A percentile compares a stretch with the other conserved stretches of the same genome.
Conservation (phyloP, 2,797 vertebrate genomes). For the Novumbra hubbsi region DNA sequence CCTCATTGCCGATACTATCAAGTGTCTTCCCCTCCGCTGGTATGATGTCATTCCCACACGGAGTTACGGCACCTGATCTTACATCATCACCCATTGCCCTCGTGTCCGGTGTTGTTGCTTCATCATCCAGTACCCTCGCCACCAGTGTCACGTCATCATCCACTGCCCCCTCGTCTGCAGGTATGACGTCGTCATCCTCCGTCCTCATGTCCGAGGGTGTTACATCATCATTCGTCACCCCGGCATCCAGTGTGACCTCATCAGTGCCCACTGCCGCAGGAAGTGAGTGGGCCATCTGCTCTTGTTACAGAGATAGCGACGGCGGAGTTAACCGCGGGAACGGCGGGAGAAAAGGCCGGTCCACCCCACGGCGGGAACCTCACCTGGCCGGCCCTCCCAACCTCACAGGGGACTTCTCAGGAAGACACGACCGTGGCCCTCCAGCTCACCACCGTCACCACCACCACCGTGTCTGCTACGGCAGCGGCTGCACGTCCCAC, state of each 20-base stretch:
- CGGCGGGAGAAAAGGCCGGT: conserved; percentile 73
- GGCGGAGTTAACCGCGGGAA: conserved; percentile 73
- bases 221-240: conserved; percentile 39
- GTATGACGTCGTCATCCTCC: conserved; percentile 3
- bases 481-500: conserved; percentile 53
- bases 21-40: neutral
- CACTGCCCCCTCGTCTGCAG: conserved; percentile 20
- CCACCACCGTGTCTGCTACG: conserved; percentile 55
- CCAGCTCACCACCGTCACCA: conserved; percentile 47
- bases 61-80: conserved; percentile 1
- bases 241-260: conserved; percentile 25
- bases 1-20: neutral
- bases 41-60: conserved; percentile 8
- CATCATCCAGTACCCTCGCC: conserved; percentile 10
- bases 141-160: conserved; percentile 6
- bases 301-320: conserved; percentile 81
- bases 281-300: conserved; percentile 73
- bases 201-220: conserved; percentile 41
- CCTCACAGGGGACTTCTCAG: conserved; percentile 68
- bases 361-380: conserved; percentile 70
- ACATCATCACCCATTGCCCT: conserved; percentile 17
- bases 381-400: conserved; percentile 52
- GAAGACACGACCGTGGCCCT: conserved; percentile 58
- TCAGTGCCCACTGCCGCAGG: conserved; percentile 22
- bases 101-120: conserved; percentile 5